Evolutionary conservation across 1,140 invertebrate species (phyloP).

Genomic region (Homalodisca vitripennis): DNA sequence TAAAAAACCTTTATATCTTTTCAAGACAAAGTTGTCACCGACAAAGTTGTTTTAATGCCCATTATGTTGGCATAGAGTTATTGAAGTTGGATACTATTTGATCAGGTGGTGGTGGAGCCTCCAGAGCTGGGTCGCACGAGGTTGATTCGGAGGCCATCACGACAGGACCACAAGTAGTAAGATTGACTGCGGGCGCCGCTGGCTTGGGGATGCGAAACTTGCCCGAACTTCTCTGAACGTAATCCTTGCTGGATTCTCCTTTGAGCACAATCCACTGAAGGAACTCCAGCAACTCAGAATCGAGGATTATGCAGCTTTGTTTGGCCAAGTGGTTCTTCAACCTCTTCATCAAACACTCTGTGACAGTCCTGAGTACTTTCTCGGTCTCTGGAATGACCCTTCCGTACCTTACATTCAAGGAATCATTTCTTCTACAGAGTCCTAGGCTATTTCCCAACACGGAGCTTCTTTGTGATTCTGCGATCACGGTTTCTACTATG

Average conservation of each 20-base stretch:
- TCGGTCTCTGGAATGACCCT: background rate
- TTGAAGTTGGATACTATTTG: too few species aligned
- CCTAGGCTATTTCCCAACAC: background rate
- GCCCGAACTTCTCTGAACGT: background rate
- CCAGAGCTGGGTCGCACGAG: too few species aligned
- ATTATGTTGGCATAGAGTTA: too few species aligned
- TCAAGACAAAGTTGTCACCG: too few species aligned
- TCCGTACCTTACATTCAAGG: background rate
- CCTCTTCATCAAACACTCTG: background rate
- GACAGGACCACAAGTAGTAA: too few species aligned
- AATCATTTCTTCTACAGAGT: background rate
- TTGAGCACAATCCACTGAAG: slow-evolving; percentile 8
- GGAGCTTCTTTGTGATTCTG: background rate
- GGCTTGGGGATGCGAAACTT: too few species aligned
- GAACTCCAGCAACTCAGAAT: background rate
- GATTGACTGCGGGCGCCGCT: too few species aligned
- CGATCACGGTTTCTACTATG: slow-evolving; percentile 16
- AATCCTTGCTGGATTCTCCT: slow-evolving; percentile 1
- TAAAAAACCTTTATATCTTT: too few species aligned
- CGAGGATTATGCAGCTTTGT: background rate
- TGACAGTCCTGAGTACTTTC: background rate
- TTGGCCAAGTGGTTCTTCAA: background rate
- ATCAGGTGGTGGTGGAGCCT: too few species aligned
- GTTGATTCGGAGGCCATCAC: too few species aligned
- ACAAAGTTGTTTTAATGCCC: too few species aligned